Base-by-base conservation (phyloP, 2,113 vertebrate genomes). In the Planiliza haematocheilus region DNA sequence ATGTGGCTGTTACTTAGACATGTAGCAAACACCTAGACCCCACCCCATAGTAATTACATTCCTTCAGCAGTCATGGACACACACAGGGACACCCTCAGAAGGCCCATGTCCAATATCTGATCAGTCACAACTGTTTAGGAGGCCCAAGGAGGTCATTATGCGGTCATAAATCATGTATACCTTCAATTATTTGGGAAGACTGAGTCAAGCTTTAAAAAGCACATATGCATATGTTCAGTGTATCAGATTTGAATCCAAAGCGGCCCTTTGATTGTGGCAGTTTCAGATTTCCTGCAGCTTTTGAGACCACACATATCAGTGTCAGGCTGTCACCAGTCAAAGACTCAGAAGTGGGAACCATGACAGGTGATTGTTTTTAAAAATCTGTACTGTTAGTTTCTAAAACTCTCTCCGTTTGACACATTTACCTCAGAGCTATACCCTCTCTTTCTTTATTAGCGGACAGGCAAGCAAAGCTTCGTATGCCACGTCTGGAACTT, bases 381-480 rank as follows among this genome's bases (percentile, higher is more conserved):
- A 45, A 30, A 64, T 50, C 57, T 51, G 9, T 48, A 10, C 57
- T 18, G 65, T 70, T 53, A 52, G 20, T 45, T 82, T 74, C 10
- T 52, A 13, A 82, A 63, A 64, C 57, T 34, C 56, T 70, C 64
- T 59, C 8, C 9, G 42, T 42, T 60, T 64, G 68, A 70, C 62
- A 58, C 75, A 39, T 37, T 81, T 75, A 70, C 72, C 62, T 77
- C 46, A 39, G 38, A 21, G 56, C 68, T 51, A 62, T 51, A 34
- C 17, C 13, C 42, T 38, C 36, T 70, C 16, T 42, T 11, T 34
- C 34, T 30, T 18, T 16, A 1, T 8, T n/a, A 30, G 68, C 16
- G 34, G 24, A 39, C 1, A 2, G 12, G 34, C 8, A 41, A 63
- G 52, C 18, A 21, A 65, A 72, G 17, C 66, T 57, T 24, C 48